Evolutionary conservation across 2,113 vertebrate species (phyloP).

Genomic region (Cisticola juncidis): DNA sequence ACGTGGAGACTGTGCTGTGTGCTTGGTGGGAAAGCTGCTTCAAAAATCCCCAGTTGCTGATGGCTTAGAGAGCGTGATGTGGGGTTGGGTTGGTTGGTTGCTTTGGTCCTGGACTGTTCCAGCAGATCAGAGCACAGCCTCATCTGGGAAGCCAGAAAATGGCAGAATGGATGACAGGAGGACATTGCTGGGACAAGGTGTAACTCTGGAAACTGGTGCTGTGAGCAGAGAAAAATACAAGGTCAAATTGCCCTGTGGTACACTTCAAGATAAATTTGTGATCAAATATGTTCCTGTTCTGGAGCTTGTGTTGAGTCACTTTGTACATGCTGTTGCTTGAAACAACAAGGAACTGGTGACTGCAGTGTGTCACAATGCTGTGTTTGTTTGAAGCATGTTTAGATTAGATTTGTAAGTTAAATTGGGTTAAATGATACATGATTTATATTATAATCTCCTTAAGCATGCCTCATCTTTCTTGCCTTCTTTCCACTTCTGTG

Average conservation of each 20-base stretch:
- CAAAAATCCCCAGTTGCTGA: background rate
- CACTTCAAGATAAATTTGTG: background rate
- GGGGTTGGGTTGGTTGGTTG: background rate
- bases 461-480: background rate
- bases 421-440: background rate
- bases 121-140: background rate
- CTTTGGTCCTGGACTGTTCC: background rate
- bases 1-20: background rate
- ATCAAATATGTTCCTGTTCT: background rate
- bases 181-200: background rate
- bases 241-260: background rate
- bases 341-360: background rate
- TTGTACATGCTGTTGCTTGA: background rate
- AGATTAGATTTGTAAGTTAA: background rate
- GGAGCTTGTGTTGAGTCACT: background rate
- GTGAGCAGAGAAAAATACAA: background rate
- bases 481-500: background rate
- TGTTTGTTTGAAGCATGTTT: background rate
- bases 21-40: background rate
- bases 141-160: background rate
- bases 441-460: background rate
- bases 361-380: background rate
- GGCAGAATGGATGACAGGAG: background rate
- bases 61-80: fast-evolving
- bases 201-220: background rate